These are phyloP conservation scores for Ophion obscuratus DNA, from an alignment of 2,888 invertebrate genomes.

Conservation along the genomic window DNA sequence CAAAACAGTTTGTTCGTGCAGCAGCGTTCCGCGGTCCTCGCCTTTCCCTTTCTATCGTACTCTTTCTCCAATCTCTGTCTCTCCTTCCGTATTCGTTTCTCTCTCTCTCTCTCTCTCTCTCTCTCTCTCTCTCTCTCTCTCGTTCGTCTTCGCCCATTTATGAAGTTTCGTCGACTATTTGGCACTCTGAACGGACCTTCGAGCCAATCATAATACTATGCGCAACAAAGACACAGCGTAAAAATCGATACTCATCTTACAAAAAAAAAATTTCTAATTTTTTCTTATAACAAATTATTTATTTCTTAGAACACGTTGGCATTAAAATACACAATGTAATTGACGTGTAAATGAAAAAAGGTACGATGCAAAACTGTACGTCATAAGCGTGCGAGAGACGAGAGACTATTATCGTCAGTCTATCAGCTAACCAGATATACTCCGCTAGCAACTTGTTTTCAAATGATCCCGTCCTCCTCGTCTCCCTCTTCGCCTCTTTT, in stretches of 20 bases:
- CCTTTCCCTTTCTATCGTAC: neutral
- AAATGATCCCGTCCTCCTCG: constrained; percentile 32
- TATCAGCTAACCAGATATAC: constrained; percentile 50
- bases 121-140: constrained; percentile 26
- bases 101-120: neutral
- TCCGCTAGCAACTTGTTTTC: constrained; percentile 44
- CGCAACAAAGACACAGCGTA: constrained; percentile 22
- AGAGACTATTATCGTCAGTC: constrained; percentile 52
- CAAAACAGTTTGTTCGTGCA: constrained; percentile 76
- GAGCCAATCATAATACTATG: constrained; percentile 44
- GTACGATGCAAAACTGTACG: constrained; percentile 38
- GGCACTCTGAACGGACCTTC: constrained; percentile 51
- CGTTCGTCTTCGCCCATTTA: constrained; percentile 44
- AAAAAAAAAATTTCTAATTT: neutral
- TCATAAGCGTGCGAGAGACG: constrained; percentile 56
- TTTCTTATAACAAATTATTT: constrained; percentile 11
- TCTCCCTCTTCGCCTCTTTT: neutral
- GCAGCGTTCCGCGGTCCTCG: constrained; percentile 32
- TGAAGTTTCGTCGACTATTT: constrained; percentile 52
- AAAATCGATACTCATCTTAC: constrained; percentile 46
- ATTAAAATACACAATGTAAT: constrained; percentile 22
- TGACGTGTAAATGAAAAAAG: neutral
- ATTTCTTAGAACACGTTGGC: neutral
- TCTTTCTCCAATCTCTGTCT: neutral
- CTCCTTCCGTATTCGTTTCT: constrained; percentile 5